Conservation (phyloP, 2,888 invertebrate genomes). For the Aphidoletes aphidimyza region DNA sequence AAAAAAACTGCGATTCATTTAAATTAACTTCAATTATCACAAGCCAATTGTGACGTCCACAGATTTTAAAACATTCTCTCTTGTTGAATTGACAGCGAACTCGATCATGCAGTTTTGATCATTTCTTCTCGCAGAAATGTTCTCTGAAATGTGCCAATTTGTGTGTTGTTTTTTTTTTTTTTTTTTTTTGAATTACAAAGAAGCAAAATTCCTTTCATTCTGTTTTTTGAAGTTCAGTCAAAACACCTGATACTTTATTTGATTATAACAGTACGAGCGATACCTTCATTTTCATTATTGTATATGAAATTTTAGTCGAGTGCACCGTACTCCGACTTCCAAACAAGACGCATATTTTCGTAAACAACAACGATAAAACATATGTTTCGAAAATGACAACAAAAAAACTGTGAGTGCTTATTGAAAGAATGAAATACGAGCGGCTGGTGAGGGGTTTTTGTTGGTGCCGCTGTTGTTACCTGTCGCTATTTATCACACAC, state of each 20-base stretch:
- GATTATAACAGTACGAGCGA: background rate
- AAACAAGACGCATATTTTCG: background rate
- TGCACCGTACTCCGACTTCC: conserved; percentile 24
- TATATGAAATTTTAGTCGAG: background rate
- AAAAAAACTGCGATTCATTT: background rate
- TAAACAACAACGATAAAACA: conserved; percentile 17
- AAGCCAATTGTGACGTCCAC: background rate
- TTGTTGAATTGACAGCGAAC: background rate
- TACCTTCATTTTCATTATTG: background rate
- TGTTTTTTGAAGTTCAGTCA: too few species aligned
- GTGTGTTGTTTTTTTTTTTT: too few species aligned
- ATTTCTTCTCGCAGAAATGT: too few species aligned
- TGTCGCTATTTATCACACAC: too few species aligned
- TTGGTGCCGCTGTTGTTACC: too few species aligned
- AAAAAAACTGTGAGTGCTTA: background rate
- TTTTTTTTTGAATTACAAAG: too few species aligned
- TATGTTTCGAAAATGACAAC: conserved; percentile 1
- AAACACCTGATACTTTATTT: conserved; percentile 23
- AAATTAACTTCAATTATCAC: conserved; percentile 5
- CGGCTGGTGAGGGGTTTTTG: background rate
- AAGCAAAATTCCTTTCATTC: too few species aligned
- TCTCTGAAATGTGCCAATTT: too few species aligned
- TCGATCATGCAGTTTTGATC: background rate
- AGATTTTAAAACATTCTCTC: background rate
- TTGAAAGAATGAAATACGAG: background rate